Percentiles rank a stretch among this genome's conserved stretches.
These are phyloP conservation scores for Hirundo rustica DNA, from an alignment of 2,797 vertebrate genomes.

Conservation along the genomic window DNA sequence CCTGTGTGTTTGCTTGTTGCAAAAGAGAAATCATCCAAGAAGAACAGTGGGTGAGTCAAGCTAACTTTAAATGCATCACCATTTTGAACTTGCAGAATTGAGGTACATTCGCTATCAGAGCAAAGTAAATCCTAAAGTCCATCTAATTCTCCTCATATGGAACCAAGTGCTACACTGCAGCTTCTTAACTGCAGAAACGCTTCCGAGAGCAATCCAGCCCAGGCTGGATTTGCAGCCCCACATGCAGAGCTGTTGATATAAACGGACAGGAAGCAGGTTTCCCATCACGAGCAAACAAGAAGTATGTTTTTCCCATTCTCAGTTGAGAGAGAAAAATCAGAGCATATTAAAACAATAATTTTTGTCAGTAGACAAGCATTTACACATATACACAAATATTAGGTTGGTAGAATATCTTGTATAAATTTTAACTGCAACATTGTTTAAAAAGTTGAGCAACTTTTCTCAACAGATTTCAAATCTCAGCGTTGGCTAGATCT, in stretches of 20 bases:
- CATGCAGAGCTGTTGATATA: background rate
- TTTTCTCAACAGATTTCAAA: background rate
- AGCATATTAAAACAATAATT: background rate
- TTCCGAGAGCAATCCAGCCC: slow-evolving; percentile 11
- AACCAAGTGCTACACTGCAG: background rate
- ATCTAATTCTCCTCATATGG: slow-evolving; percentile 9
- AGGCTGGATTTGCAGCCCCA: background rate
- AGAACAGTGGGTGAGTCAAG: background rate
- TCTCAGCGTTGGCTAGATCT: background rate
- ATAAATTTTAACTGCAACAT: background rate
- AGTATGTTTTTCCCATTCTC: background rate
- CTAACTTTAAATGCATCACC: background rate
- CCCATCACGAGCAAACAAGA: background rate
- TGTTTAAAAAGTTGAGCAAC: background rate
- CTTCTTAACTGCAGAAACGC: slow-evolving; percentile 2
- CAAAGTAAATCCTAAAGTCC: background rate
- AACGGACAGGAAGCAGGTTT: slow-evolving; percentile 10
- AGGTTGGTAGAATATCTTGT: fast-evolving
- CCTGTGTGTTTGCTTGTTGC: background rate
- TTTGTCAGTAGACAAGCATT: background rate
- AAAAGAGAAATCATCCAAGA: background rate
- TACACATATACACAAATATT: background rate
- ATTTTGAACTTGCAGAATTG: background rate
- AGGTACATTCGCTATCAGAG: background rate
- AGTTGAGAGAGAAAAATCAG: background rate